Evolutionary conservation across 2,113 vertebrate genomes (phyloP).

Genomic region (Corythornis madagascariensis): DNA sequence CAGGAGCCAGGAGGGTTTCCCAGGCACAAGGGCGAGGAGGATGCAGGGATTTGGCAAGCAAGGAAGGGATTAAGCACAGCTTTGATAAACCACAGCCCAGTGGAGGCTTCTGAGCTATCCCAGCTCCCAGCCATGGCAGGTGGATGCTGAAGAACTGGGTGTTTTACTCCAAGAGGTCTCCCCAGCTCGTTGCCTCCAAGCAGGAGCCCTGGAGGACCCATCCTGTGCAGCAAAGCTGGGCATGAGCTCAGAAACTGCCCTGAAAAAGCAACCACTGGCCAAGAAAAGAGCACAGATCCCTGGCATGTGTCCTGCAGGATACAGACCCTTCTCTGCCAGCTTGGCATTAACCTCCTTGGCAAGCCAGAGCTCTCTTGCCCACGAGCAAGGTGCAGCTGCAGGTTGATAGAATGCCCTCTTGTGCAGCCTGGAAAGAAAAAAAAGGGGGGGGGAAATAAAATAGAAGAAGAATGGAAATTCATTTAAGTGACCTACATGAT

Average conservation of each 20-base stretch:
- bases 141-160: neutral
- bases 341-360: conserved; percentile 35
- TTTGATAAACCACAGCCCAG: neutral
- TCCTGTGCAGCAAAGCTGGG: neutral
- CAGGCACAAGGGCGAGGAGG: neutral
- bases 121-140: neutral
- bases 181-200: accelerated
- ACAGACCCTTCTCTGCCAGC: neutral
- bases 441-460: too few species aligned
- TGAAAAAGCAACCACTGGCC: neutral
- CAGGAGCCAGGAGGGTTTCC: neutral
- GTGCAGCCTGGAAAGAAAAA: neutral
- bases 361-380: neutral
- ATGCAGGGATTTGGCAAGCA: neutral
- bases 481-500: neutral
- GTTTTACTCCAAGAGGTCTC: neutral
- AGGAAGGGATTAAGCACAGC: neutral
- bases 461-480: neutral
- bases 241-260: neutral
- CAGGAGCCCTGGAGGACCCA: neutral
- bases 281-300: neutral
- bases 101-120: neutral
- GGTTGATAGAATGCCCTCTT: conserved; percentile 3
- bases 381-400: conserved; percentile 35
- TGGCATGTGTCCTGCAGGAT: conserved; percentile 7